phyloP scores from a whole-genome alignment of 2,888 invertebrate genomes.

The Tipula confusa region DNA sequence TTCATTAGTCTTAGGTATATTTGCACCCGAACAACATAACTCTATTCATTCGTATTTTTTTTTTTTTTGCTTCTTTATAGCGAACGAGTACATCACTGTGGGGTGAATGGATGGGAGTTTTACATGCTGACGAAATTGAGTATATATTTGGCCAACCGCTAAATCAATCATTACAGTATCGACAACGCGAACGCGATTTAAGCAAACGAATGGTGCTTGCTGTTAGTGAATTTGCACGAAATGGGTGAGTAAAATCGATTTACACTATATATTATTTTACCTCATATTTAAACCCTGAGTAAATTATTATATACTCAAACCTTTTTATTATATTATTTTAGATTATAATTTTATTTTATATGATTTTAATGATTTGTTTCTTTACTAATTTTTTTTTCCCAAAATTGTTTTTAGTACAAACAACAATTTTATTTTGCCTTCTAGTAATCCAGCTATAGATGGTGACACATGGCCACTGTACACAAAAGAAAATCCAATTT shows the following conservation, averaged over 20 bases:
- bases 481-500: conserved; percentile 77
- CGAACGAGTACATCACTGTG: conserved; percentile 87
- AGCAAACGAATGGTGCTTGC: conserved; percentile 88
- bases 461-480: conserved; percentile 78
- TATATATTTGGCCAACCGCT: conserved; percentile 96
- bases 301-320: neutral
- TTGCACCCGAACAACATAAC: neutral
- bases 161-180: conserved; percentile 82
- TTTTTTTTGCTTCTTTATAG: conserved; percentile 51
- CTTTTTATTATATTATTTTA: too few species aligned
- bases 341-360: too few species aligned
- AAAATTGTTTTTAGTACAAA: conserved; percentile 25
- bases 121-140: conserved; percentile 97
- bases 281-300: conserved; percentile 3
- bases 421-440: conserved; percentile 30
- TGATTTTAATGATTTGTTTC: conserved; percentile 27
- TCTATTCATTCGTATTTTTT: neutral
- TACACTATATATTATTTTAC: too few species aligned
- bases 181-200: conserved; percentile 78
- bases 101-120: conserved; percentile 99
- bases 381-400: neutral
- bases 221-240: conserved; percentile 88
- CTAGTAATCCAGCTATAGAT: conserved; percentile 42
- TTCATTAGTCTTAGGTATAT: neutral
- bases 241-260: conserved; percentile 67